These are phyloP conservation scores for Enteromius radiatus DNA, from an alignment of 2,797 vertebrate genomes.

Conservation along the genomic window DNA sequence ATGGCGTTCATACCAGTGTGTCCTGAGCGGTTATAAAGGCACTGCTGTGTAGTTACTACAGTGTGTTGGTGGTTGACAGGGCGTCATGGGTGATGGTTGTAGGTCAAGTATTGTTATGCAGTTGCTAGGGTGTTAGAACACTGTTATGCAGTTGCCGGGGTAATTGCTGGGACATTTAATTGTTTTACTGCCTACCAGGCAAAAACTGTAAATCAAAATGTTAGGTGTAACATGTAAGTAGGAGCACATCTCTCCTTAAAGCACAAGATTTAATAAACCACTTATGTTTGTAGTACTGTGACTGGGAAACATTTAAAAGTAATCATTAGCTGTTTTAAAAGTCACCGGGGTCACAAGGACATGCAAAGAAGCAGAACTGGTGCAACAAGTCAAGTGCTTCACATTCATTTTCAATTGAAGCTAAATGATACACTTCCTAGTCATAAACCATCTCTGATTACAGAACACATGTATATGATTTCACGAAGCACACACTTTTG, in stretches of 20 bases:
- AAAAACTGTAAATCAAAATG: neutral
- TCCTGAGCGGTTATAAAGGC: neutral
- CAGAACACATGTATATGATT: conserved; percentile 43
- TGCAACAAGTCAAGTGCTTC: conserved; percentile 2
- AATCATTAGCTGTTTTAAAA: neutral
- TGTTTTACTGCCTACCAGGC: neutral
- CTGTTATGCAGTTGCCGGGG: neutral
- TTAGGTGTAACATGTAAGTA: neutral
- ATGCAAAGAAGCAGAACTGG: conserved; percentile 17
- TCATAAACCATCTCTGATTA: conserved; percentile 18
- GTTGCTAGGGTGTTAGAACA: neutral
- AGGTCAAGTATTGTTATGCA: neutral
- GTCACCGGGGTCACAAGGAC: neutral
- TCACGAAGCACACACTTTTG: conserved; percentile 18
- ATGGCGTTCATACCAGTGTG: neutral
- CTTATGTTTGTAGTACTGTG: neutral
- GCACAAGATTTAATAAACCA: neutral
- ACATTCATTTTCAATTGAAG: conserved; percentile 39
- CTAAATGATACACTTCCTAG: conserved; percentile 37
- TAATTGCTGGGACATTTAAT: neutral
- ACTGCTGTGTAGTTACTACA: neutral
- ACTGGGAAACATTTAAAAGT: neutral
- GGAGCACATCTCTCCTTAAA: neutral
- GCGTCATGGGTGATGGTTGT: neutral
- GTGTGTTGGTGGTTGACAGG: neutral